phyloP scores from a whole-genome alignment of 2,113 vertebrate species.

The Pipra filicauda region DNA sequence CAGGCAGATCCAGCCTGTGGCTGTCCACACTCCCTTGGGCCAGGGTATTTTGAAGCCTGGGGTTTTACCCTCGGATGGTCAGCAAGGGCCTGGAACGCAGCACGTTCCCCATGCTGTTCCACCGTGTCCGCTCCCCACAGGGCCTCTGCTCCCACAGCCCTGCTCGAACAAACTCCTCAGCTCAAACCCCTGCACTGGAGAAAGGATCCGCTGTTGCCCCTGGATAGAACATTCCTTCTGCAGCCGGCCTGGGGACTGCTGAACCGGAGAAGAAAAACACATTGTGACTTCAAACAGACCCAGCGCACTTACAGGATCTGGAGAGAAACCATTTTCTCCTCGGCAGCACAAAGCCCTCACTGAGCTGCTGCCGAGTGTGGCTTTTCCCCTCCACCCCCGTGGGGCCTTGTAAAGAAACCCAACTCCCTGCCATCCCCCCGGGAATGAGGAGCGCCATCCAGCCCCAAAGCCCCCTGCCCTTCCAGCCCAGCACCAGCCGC shows the following conservation, averaged over 20 bases:
- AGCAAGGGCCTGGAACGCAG: background rate
- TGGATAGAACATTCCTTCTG: slow-evolving; percentile 54
- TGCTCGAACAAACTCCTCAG: background rate
- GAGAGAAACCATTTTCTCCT: slow-evolving; percentile 71
- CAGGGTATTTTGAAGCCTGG: background rate
- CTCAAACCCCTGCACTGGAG: background rate
- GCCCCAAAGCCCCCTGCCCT: background rate
- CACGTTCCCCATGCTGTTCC: background rate
- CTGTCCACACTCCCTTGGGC: background rate
- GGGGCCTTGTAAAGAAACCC: slow-evolving; percentile 47
- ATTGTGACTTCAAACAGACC: slow-evolving; percentile 68
- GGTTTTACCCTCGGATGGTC: background rate
- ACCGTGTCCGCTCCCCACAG: accelerated
- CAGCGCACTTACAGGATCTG: slow-evolving; percentile 60
- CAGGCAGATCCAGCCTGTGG: background rate
- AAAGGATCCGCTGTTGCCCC: slow-evolving; percentile 51
- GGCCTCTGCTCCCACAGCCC: slow-evolving; percentile 2
- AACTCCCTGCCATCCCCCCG: background rate
- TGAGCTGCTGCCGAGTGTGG: slow-evolving; percentile 34
- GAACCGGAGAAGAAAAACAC: slow-evolving; percentile 70
- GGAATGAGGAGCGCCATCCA: background rate
- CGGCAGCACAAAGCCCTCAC: slow-evolving; percentile 66
- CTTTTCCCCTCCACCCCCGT: slow-evolving; percentile 37
- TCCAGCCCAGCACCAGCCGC: accelerated
- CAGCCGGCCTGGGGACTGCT: slow-evolving; percentile 26